These are phyloP conservation scores for Steinernema carpocapsae DNA, from an alignment of 2,888 invertebrate species.

Conservation along the genomic window DNA sequence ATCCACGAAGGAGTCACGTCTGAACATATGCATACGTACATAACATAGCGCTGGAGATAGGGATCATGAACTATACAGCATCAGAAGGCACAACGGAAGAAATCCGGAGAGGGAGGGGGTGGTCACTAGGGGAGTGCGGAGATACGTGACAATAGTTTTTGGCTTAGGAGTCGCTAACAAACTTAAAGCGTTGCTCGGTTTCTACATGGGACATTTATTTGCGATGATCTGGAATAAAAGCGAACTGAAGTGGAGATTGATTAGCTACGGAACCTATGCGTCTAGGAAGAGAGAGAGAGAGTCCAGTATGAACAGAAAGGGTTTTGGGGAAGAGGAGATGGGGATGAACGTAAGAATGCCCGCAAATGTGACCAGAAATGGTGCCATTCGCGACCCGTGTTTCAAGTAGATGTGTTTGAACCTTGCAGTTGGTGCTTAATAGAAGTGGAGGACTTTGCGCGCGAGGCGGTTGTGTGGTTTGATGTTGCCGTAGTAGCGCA, in stretches of 20 bases:
- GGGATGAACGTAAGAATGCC: neutral
- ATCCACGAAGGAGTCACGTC: too few relatives aligned
- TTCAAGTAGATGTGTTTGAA: constrained; percentile 14
- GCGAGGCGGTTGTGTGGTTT: constrained; percentile 62
- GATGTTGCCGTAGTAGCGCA: constrained; percentile 67
- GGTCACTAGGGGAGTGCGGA: neutral
- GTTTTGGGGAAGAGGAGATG: constrained; percentile 1
- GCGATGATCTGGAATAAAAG: neutral
- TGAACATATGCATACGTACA: neutral
- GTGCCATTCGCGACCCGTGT: constrained; percentile 33
- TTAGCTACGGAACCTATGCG: constrained; percentile 18
- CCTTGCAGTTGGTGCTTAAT: constrained; percentile 27
- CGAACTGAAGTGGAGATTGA: neutral
- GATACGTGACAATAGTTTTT: constrained; percentile 25
- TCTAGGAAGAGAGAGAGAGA: constrained; percentile 28
- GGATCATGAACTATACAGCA: neutral
- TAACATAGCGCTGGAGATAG: too few relatives aligned
- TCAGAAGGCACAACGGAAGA: constrained; percentile 8
- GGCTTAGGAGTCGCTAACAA: neutral
- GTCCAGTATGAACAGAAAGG: constrained; percentile 20
- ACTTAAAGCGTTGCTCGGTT: constrained; percentile 15
- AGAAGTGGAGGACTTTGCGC: constrained; percentile 30
- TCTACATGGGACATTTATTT: neutral
- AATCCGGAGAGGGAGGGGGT: neutral
- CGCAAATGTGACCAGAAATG: neutral